Evolutionary conservation across 2,888 invertebrate species (phyloP).

Genomic region (Nomada fabriciana): DNA sequence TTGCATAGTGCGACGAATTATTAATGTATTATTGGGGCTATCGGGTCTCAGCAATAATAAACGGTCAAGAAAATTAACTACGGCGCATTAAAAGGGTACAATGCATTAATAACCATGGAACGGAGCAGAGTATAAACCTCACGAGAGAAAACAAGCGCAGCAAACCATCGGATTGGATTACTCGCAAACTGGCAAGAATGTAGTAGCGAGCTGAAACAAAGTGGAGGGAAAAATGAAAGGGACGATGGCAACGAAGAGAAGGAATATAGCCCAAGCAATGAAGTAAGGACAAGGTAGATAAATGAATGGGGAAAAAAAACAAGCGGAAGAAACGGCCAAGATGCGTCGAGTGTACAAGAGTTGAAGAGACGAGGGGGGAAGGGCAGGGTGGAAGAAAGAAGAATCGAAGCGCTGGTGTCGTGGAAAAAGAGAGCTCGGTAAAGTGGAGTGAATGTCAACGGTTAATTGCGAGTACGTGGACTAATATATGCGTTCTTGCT

Average conservation of each 20-base stretch:
- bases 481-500: conserved; percentile 72
- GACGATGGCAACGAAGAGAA: neutral
- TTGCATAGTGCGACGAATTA: too few species aligned
- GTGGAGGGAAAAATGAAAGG: neutral
- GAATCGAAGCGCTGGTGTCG: conserved; percentile 54
- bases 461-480: conserved; percentile 72
- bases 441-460: conserved; percentile 75
- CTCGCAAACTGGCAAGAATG: neutral
- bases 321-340: too few species aligned
- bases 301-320: neutral
- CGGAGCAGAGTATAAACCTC: too few species aligned
- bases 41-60: too few species aligned
- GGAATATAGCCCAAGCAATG: neutral
- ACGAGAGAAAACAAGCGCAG: too few species aligned
- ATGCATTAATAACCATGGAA: too few species aligned
- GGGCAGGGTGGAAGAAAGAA: conserved; percentile 28
- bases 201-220: neutral
- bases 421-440: conserved; percentile 48
- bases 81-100: too few species aligned
- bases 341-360: neutral
- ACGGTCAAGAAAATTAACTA: too few species aligned
- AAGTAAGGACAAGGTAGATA: neutral
- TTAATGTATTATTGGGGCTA: too few species aligned
- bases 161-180: too few species aligned
- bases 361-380: neutral